Base-by-base conservation (phyloP, 1,140 invertebrate species). In the Ylistrum balloti region DNA sequence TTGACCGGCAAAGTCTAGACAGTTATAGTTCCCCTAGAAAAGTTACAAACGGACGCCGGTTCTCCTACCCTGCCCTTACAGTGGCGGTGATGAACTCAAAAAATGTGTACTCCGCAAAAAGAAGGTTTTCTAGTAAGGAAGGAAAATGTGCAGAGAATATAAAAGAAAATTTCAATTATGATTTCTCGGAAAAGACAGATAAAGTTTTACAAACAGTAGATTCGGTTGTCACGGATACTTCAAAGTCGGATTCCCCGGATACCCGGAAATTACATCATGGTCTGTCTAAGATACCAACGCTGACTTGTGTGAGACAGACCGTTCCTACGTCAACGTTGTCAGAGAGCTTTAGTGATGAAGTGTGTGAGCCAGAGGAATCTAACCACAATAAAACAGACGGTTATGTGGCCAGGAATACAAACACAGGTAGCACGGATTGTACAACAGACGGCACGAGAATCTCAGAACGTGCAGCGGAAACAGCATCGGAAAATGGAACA, bases 371-470 rank as follows among this genome's bases (percentile, higher is more conserved):
- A 28, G 56, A 74, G 56, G 28, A 74, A 74, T 74, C 28, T 28
- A n/a, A 74, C 56, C 28, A 74, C n/a, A 74, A 74, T 74, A 74
- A 74, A 74, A 74, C 56, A 74, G 56, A 74, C 56, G 56, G 56
- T 17, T 28, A 9, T 74, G 56, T 38, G 35, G 35, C 35, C 35
- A 13, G n/a, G 56, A 74, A 74, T 74, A 74, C 56, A 74, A 74
- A 74, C 56, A 74, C 56, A 74, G 56, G 56, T 74, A 74, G 22
- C n/a, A 28, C 22, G 56, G 56, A 5, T 74, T 74, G 56, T 28
- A 74, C 56, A 74, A 74, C 56, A 74, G 56, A 74, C 56, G 56
- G 41, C 17, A 17, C 41, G 9, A 17, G 56, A 74, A 74, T 28
- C 56, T n/a, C 56, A 74, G 28, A 74, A 74, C n/a, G n/a, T 74